Evolutionary conservation across 2,888 invertebrate genomes (phyloP).

Genomic region (Nemurella pictetii): DNA sequence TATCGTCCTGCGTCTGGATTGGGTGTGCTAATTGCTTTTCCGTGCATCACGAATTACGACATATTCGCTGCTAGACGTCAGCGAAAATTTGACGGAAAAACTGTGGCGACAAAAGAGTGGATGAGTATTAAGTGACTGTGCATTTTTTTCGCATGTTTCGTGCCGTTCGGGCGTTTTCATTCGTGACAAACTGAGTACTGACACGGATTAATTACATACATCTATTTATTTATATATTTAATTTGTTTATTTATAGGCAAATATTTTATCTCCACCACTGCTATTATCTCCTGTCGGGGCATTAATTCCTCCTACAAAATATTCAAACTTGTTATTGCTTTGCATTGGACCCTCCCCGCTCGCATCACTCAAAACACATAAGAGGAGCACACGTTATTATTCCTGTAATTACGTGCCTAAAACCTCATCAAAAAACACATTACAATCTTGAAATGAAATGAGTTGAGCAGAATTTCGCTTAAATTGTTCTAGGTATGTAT

Average conservation of each 20-base stretch:
- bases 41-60: neutral
- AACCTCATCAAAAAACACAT: neutral
- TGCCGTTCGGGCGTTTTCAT: neutral
- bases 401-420: neutral
- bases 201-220: neutral
- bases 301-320: neutral
- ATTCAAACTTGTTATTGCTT: neutral
- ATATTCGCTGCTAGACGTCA: neutral
- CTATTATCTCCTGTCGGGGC: neutral
- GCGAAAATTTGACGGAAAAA: neutral
- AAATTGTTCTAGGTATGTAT: no score
- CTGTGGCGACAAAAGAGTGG: neutral
- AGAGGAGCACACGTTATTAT: neutral
- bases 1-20: neutral
- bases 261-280: neutral
- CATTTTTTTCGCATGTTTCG: neutral
- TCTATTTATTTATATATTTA: neutral
- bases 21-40: neutral
- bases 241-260: neutral
- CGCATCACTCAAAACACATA: neutral
- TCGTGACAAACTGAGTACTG: neutral
- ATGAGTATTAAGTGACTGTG: neutral
- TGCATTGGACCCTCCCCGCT: neutral
- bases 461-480: conserved; percentile 3
- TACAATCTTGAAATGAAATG: neutral